Percentiles rank a stretch among this genome's conserved stretches.
Evolutionary conservation across 2,888 invertebrate genomes (phyloP).

Genomic region (Bombyx huttoni): DNA sequence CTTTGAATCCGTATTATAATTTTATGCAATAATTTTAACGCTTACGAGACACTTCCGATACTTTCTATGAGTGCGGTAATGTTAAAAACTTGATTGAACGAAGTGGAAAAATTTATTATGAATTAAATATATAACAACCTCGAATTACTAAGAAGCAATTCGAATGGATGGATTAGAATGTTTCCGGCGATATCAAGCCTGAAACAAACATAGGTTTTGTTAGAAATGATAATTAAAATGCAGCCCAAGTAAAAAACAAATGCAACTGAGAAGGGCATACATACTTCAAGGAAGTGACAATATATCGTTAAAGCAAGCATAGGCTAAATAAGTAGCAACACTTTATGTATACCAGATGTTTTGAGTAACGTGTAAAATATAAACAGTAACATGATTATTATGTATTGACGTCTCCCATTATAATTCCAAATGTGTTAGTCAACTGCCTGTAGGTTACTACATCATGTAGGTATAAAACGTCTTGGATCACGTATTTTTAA

Average conservation of each 20-base stretch:
- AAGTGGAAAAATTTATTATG: too few relatives aligned
- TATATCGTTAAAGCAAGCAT: too few relatives aligned
- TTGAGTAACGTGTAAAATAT: neutral
- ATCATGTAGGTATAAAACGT: neutral
- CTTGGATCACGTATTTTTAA: neutral
- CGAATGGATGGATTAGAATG: too few relatives aligned
- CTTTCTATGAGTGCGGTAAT: slow-evolving; percentile 5
- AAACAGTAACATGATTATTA: neutral
- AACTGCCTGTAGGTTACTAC: neutral
- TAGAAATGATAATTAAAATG: too few relatives aligned
- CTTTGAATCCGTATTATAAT: slow-evolving; percentile 14
- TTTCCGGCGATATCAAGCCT: too few relatives aligned
- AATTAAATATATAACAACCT: too few relatives aligned
- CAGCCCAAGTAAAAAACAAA: too few relatives aligned
- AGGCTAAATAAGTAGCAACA: neutral
- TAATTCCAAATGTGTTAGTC: neutral
- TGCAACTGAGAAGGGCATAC: too few relatives aligned
- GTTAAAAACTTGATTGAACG: neutral
- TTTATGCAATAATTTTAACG: slow-evolving; percentile 5
- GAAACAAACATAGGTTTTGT: too few relatives aligned
- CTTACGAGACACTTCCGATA: neutral
- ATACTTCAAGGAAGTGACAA: too few relatives aligned
- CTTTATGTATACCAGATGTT: neutral
- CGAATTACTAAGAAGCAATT: too few relatives aligned
- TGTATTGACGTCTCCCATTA: neutral